Base-by-base conservation (phyloP, 2,888 invertebrate genomes). In the Drosophila robusta region DNA sequence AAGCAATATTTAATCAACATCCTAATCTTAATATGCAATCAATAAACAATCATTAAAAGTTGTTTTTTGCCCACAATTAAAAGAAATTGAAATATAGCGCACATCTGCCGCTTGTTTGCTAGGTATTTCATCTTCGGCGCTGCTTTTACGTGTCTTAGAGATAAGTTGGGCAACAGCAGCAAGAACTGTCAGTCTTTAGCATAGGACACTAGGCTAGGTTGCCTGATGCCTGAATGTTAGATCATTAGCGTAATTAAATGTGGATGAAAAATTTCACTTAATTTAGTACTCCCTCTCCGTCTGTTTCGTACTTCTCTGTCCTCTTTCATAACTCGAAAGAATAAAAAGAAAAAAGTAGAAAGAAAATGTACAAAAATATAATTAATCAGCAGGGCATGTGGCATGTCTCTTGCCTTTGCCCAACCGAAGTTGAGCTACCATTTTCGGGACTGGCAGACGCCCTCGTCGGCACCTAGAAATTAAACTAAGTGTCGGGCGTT, bases 201-300 rank as follows among this genome's bases (percentile, higher is more conserved):
- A 50, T 41, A 49, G 58, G 16, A 32, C 32, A 54, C 32, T 51
- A 73, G 60, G 9, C 18, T 34, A n/a, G 52, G 4, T 16, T 39
- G 39, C 32, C 54, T 34, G 63, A 32, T 52, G 52, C 45, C 54
- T 56, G 61, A 61, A 51, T 65, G 55, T 52, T 51, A 50, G 76
- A 84, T 88, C 89, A 88, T 88, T 88, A 88, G 77, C 73, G 85
- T 87, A 90, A 90, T 87, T 87, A 84, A 90, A 90, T 76, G 89
- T 73, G 61, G 63, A 87, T 71, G 82, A 85, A 84, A 89, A 84
- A 89, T 84, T 87, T 78, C 77, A 83, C 63, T 86, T 86, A 69
- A 85, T 87, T 85, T 73, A 66, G 75, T 47, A 16, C 12, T 41
- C 16, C 11, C 16, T 41, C 18, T 45, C 12, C 3, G 22, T 42